Evolutionary conservation across 2,113 vertebrate genomes (phyloP).

Genomic region (Catagonus wagneri): DNA sequence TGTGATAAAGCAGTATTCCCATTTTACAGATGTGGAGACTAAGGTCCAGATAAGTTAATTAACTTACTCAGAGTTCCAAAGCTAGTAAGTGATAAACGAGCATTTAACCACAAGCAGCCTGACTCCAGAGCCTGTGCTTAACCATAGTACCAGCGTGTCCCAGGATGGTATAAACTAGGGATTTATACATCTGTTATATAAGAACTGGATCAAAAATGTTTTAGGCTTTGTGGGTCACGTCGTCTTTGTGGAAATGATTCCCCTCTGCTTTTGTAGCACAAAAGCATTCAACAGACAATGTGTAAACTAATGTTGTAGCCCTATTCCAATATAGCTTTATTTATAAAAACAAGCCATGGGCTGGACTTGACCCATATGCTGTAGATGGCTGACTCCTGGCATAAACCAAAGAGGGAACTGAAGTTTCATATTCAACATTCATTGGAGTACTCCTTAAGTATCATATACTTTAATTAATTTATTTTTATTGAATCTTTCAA

Average conservation of each 20-base stretch:
- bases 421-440: constrained; percentile 51
- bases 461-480: constrained; percentile 60
- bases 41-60: background rate
- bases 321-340: constrained; percentile 60
- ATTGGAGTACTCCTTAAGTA: constrained; percentile 20
- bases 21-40: constrained; percentile 37
- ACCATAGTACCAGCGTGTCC: too few relatives aligned
- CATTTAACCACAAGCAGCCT: background rate
- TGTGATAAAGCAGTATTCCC: background rate
- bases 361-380: background rate
- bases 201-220: background rate
- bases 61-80: constrained; percentile 20
- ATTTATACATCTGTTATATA: background rate
- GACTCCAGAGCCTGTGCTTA: background rate
- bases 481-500: constrained; percentile 67
- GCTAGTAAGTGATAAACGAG: background rate
- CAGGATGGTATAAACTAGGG: background rate
- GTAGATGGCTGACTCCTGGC: background rate
- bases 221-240: background rate
- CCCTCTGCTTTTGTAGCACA: background rate
- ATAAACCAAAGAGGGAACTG: constrained; percentile 41
- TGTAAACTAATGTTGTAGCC: background rate
- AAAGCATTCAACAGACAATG: background rate
- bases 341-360: constrained; percentile 50
- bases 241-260: background rate